Percentiles rank a stretch among this genome's conserved stretches.
Conservation (phyloP, 2,797 vertebrate genomes). For the Chiroxiphia lanceolata region DNA sequence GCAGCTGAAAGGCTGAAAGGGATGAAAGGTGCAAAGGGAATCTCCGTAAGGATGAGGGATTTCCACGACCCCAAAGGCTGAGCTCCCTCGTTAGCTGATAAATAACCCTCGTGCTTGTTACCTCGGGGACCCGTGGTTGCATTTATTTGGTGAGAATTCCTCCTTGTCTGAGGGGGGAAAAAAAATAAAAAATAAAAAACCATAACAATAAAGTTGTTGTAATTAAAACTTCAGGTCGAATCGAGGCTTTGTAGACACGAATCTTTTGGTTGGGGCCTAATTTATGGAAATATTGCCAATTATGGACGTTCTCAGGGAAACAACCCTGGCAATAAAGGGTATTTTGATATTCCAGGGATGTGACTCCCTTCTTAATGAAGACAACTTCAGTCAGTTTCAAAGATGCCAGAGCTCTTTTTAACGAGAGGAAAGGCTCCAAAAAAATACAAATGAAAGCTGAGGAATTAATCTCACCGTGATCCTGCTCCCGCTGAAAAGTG, state of each 20-base stretch:
- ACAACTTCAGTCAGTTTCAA: background rate
- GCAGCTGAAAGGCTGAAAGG: background rate
- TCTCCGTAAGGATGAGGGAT: slow-evolving; percentile 53
- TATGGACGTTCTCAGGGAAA: background rate
- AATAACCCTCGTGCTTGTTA: slow-evolving; percentile 49
- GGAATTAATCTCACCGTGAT: background rate
- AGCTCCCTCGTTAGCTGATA: slow-evolving; percentile 57
- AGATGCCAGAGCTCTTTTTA: background rate
- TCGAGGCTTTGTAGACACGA: background rate
- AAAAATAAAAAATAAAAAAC: background rate
- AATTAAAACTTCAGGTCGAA: slow-evolving; percentile 64
- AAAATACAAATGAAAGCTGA: background rate
- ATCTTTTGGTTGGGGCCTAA: slow-evolving; percentile 34
- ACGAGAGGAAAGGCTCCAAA: background rate
- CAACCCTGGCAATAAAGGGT: background rate
- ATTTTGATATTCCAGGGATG: background rate
- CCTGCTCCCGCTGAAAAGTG: rapidly evolving
- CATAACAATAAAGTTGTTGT: slow-evolving; percentile 47
- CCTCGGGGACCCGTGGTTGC: slow-evolving; percentile 24
- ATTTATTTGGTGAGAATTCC: slow-evolving; percentile 66
- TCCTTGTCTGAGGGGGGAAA: slow-evolving; percentile 36
- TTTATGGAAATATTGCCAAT: slow-evolving; percentile 32
- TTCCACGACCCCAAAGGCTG: slow-evolving; percentile 46
- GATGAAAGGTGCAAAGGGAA: slow-evolving; percentile 66
- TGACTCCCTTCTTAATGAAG: background rate